phyloP scores from a whole-genome alignment of 1,140 invertebrate genomes.

The Galleria mellonella region DNA sequence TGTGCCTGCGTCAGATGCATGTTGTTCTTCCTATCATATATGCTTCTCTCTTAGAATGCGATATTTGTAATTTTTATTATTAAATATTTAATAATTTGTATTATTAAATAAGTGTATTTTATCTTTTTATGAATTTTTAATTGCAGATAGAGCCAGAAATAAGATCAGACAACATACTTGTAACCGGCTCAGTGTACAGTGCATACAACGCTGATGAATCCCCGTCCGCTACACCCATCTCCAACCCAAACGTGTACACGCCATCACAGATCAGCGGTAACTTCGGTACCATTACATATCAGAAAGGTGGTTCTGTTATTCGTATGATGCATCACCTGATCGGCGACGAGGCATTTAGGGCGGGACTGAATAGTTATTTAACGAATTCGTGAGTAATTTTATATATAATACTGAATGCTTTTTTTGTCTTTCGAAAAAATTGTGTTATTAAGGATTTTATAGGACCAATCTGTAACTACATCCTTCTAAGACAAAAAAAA shows the following conservation, averaged over 20 bases:
- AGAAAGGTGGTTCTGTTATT: slow-evolving; percentile 81
- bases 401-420: neutral
- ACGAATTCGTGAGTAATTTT: slow-evolving; percentile 33
- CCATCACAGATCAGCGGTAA: slow-evolving; percentile 74
- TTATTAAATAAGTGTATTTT: too few species aligned
- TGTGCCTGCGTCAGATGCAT: too few species aligned
- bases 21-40: too few species aligned
- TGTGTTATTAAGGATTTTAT: too few species aligned
- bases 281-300: slow-evolving; percentile 78
- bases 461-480: too few species aligned
- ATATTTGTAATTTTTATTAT: too few species aligned
- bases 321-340: slow-evolving; percentile 85
- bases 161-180: slow-evolving; percentile 41
- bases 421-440: too few species aligned
- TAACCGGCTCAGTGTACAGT: slow-evolving; percentile 53
- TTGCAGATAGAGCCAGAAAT: slow-evolving; percentile 52
- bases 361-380: slow-evolving; percentile 77
- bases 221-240: slow-evolving; percentile 35
- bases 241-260: slow-evolving; percentile 62
- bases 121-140: too few species aligned
- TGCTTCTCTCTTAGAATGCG: too few species aligned
- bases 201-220: slow-evolving; percentile 50
- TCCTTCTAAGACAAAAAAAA: too few species aligned
- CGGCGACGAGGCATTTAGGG: slow-evolving; percentile 77
- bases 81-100: too few species aligned